These are phyloP conservation scores for Brachyistius frenatus DNA, from an alignment of 2,113 vertebrate species.

Conservation along the genomic window DNA sequence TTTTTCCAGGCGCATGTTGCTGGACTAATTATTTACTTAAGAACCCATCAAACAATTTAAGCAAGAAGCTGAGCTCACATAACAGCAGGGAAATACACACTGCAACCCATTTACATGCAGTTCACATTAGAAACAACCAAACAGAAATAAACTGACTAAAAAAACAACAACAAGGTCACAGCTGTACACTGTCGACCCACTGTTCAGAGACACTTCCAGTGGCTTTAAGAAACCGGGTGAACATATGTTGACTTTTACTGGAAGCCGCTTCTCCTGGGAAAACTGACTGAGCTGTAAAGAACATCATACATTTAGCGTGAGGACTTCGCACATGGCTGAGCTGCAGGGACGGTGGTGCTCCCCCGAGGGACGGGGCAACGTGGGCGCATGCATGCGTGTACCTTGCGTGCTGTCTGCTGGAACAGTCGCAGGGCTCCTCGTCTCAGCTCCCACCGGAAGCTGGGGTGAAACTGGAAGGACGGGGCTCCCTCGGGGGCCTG, in stretches of 20 bases:
- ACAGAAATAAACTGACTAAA: too few relatives aligned
- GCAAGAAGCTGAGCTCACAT: too few relatives aligned
- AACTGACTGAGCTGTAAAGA: slow-evolving; percentile 6
- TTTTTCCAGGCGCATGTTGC: too few relatives aligned
- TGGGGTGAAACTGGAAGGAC: slow-evolving; percentile 82
- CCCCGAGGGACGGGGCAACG: background rate
- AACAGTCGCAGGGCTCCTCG: slow-evolving; percentile 84
- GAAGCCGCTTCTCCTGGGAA: background rate
- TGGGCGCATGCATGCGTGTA: slow-evolving; percentile 63
- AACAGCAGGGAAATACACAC: too few relatives aligned
- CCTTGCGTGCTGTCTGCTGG: slow-evolving; percentile 91
- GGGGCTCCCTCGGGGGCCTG: slow-evolving; percentile 79
- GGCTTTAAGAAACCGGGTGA: background rate
- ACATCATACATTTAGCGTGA: slow-evolving; percentile 21
- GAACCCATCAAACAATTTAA: too few relatives aligned
- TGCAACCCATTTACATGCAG: too few relatives aligned
- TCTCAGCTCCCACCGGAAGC: slow-evolving; percentile 83
- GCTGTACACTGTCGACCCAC: too few relatives aligned
- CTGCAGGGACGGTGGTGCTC: slow-evolving; percentile 10
- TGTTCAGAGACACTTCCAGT: background rate
- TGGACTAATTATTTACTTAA: too few relatives aligned
- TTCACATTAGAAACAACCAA: too few relatives aligned
- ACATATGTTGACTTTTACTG: slow-evolving; percentile 2
- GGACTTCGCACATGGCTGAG: slow-evolving; percentile 24
- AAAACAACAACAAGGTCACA: too few relatives aligned